Evolutionary conservation across 2,888 invertebrate species (phyloP), one percentile per base, ranked within the genome.

Genomic region (Sclerodermus sp.): DNA sequence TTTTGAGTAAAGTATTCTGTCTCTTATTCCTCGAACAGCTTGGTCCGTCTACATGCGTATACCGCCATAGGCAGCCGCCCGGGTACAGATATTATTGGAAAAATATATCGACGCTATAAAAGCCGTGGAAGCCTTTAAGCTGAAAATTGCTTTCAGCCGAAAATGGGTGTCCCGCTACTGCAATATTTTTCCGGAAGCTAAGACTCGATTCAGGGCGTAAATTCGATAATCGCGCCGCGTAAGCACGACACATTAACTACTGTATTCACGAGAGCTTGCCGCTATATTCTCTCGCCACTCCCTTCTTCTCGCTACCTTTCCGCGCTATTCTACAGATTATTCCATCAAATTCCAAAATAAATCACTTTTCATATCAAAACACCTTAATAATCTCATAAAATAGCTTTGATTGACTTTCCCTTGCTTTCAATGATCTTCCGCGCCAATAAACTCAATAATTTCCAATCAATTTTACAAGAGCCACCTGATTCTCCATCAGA

Each of bases 31-130:
- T 23, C 4, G 23, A 23, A 8, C 23, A 23, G 23, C 23, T 23
- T 23, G 23, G 23, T 23, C 23, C 8, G 23, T 36, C 15, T 31
- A 40, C 39, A 37, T 37, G 48, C 45, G 38, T 51, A 32, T 48
- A 36, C 47, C 43, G 42, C 51, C 51, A 39, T 49, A 60, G 57
- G 52, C 53, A 47, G 50, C 47, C 54, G 48, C 50, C 49, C 48
- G 47, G 8, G 23, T 37, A 48, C 45, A 47, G 53, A 63, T 62
- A 58, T 60, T 63, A 63, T 62, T 62, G 62, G 62, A 58, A 62
- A 61, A 60, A 60, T 60, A 60, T 62, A 62, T 62, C 56, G 58
- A 32, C 47, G 49, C 54, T 47, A 47, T 56, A 59, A 59, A 58
- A 58, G 42, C 54, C 46, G 41, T 43, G 55, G 53, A 59, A 64